These are phyloP conservation scores for Dipodomys spectabilis DNA, from an alignment of 2,113 vertebrate genomes.

Conservation along the genomic window DNA sequence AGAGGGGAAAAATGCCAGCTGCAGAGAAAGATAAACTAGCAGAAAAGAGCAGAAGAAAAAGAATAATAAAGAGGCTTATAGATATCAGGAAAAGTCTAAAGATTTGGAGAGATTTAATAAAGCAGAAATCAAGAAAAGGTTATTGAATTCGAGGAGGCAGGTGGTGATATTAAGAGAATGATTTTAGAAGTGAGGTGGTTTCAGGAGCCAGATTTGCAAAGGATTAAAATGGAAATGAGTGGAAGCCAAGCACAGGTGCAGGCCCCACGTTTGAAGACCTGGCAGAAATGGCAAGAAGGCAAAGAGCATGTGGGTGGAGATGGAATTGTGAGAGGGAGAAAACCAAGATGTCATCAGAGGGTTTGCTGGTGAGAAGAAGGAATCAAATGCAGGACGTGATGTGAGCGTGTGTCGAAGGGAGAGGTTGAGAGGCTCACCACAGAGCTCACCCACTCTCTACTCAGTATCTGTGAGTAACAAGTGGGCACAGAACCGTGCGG, in stretches of 20 bases:
- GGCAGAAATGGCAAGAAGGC: background rate
- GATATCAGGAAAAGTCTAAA: slow-evolving; percentile 55
- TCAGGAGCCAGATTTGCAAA: slow-evolving; percentile 22
- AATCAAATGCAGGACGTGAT: background rate
- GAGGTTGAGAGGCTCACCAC: background rate
- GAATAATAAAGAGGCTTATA: slow-evolving; percentile 20
- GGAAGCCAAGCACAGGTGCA: slow-evolving; percentile 24
- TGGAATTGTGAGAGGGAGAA: background rate
- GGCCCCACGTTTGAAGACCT: background rate
- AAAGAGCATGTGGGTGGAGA: background rate
- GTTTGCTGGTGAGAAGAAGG: background rate
- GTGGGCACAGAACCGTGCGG: rapidly evolving
- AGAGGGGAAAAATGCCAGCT: background rate
- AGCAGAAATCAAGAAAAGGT: slow-evolving; percentile 63
- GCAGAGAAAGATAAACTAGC: background rate
- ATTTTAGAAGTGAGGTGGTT: slow-evolving; percentile 24
- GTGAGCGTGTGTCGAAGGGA: background rate
- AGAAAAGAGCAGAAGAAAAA: background rate
- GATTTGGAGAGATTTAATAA: slow-evolving; percentile 65
- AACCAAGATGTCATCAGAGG: slow-evolving; percentile 31
- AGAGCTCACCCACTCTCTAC: background rate
- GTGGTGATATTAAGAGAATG: slow-evolving; percentile 67
- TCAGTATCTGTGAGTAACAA: background rate
- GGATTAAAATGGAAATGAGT: slow-evolving; percentile 62
- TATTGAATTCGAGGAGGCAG: slow-evolving; percentile 69